Percentiles rank a stretch among this genome's conserved stretches.
These are phyloP conservation scores for Yponomeuta malinellus DNA, from an alignment of 2,888 invertebrate genomes.

Conservation along the genomic window DNA sequence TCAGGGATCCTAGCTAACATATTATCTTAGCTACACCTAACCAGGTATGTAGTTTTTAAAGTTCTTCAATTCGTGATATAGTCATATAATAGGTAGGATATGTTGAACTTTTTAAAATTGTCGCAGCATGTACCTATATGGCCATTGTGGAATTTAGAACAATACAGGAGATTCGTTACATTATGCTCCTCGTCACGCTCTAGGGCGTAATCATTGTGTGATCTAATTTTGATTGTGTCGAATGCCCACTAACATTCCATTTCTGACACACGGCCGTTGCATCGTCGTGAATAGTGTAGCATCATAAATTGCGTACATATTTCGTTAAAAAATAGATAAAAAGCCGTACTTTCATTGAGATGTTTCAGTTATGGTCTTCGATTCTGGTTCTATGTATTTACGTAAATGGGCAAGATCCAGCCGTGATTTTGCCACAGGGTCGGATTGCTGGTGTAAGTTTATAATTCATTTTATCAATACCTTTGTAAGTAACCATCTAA, in stretches of 20 bases:
- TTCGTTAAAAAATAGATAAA: background rate
- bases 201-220: constrained; percentile 61
- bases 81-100: background rate
- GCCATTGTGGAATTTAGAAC: constrained; percentile 54
- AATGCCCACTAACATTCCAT: constrained; percentile 34
- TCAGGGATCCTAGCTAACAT: too few relatives aligned
- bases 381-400: constrained; percentile 12
- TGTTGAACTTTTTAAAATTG: background rate
- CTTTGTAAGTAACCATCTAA: background rate
- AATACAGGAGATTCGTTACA: constrained; percentile 51
- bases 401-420: constrained; percentile 62
- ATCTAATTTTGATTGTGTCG: constrained; percentile 52
- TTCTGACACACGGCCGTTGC: constrained; percentile 33
- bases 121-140: constrained; percentile 18
- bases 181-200: constrained; percentile 54
- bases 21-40: too few relatives aligned
- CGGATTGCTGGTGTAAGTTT: constrained; percentile 75
- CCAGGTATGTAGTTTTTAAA: too few relatives aligned
- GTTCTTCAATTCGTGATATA: background rate
- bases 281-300: constrained; percentile 24
- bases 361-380: background rate
- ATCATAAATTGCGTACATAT: background rate
- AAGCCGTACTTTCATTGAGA: background rate
- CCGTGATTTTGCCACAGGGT: constrained; percentile 74
- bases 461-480: background rate